Evolutionary conservation across 2,888 invertebrate genomes (phyloP).

Genomic region (Erebia ligea): DNA sequence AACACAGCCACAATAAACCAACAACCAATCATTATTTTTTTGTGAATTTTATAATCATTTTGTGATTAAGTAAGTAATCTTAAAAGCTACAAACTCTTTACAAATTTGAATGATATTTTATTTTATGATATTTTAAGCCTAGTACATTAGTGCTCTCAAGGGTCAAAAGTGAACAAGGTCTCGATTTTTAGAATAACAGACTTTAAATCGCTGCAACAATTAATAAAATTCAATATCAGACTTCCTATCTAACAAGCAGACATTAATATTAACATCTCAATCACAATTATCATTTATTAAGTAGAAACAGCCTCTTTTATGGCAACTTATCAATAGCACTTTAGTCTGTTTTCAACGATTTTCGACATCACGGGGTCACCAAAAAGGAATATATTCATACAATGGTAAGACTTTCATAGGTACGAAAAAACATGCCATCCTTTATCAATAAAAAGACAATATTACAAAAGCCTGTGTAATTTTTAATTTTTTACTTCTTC

Average conservation of each 20-base stretch:
- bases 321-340: conserved; percentile 1
- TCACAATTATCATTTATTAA: conserved; percentile 8
- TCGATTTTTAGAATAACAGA: conserved; percentile 1
- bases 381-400: not conserved
- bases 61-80: not conserved
- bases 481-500: no score
- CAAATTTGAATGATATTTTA: not conserved
- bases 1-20: no score
- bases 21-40: not conserved
- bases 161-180: not conserved
- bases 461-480: no score
- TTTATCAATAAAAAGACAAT: no score
- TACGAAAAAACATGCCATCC: not conserved
- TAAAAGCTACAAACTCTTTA: not conserved
- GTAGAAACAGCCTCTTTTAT: conserved; percentile 17
- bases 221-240: conserved; percentile 14
- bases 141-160: not conserved
- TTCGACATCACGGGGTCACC: not conserved
- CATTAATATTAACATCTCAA: not conserved
- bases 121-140: conserved; percentile 5
- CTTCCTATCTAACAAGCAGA: conserved; percentile 16
- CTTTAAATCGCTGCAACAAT: conserved; percentile 4
- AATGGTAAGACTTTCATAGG: not conserved
- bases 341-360: not conserved
- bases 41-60: not conserved